These are phyloP conservation scores for Florisuga fusca DNA, from an alignment of 2,797 vertebrate species.

Conservation along the genomic window DNA sequence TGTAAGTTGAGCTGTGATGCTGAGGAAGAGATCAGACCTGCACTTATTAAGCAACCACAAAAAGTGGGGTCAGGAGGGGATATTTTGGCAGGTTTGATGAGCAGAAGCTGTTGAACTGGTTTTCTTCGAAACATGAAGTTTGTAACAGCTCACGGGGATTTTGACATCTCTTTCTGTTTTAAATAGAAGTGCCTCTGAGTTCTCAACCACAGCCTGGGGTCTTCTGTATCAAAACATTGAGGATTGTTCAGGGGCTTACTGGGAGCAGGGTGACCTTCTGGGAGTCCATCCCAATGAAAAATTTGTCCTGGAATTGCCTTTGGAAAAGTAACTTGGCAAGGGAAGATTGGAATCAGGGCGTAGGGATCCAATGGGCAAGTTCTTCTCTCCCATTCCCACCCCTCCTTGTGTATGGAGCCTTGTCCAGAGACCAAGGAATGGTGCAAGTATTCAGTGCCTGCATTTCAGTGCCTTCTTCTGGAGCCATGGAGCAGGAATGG, in stretches of 20 bases:
- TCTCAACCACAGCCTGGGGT: rapidly evolving
- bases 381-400: background rate
- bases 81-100: background rate
- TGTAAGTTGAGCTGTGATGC: background rate
- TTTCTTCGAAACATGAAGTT: background rate
- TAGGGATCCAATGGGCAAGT: background rate
- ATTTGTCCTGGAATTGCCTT: background rate
- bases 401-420: background rate
- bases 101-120: background rate
- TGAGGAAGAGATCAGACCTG: background rate
- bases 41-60: background rate
- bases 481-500: background rate
- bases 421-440: rapidly evolving
- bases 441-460: background rate
- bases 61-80: background rate
- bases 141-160: background rate
- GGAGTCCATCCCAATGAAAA: background rate
- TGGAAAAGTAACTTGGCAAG: background rate
- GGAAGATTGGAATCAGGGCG: rapidly evolving
- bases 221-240: background rate
- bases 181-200: background rate
- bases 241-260: background rate
- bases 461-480: background rate
- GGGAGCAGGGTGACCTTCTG: background rate
- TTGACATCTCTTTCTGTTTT: background rate